Evolutionary conservation across 2,797 vertebrate genomes (phyloP).

Genomic region (Lophotriccus pileatus): DNA sequence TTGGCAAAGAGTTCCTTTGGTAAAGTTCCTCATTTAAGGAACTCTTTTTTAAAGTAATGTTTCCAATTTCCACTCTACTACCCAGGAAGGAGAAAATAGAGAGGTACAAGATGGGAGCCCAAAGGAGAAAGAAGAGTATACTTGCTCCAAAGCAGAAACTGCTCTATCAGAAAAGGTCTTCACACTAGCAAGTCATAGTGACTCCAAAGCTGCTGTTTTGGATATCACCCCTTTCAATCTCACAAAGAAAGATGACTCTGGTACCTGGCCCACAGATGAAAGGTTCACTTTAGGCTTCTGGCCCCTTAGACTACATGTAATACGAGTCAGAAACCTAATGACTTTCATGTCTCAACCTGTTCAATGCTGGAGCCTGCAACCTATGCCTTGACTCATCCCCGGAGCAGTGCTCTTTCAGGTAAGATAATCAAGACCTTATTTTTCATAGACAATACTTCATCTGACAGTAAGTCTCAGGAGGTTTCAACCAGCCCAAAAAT

Average conservation of each 20-base stretch:
- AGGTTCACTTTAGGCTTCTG: conserved; percentile 63
- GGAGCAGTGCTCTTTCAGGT: conserved; percentile 43
- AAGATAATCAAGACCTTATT: conserved; percentile 56
- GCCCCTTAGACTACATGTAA: conserved; percentile 60
- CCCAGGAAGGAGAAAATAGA: neutral
- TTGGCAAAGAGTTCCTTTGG: no score
- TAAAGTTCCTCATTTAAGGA: neutral
- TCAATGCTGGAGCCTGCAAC: conserved; percentile 49
- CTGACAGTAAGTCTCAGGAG: neutral
- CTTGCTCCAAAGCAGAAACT: neutral
- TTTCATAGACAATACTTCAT: conserved; percentile 25
- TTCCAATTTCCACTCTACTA: neutral
- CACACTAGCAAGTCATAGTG: neutral
- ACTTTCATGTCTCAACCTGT: conserved; percentile 61
- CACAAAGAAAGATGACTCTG: conserved; percentile 60
- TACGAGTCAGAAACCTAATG: conserved; percentile 54
- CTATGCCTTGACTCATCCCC: conserved; percentile 61
- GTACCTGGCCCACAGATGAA: conserved; percentile 67
- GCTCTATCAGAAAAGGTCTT: neutral
- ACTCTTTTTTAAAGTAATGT: neutral
- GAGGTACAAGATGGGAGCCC: neutral
- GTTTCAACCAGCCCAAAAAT: neutral
- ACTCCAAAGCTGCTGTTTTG: conserved; percentile 36
- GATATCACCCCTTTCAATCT: conserved; percentile 43
- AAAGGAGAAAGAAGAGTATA: neutral